phyloP scores from a whole-genome alignment of 2,888 invertebrate species.

The Leptogaster cylindrica region DNA sequence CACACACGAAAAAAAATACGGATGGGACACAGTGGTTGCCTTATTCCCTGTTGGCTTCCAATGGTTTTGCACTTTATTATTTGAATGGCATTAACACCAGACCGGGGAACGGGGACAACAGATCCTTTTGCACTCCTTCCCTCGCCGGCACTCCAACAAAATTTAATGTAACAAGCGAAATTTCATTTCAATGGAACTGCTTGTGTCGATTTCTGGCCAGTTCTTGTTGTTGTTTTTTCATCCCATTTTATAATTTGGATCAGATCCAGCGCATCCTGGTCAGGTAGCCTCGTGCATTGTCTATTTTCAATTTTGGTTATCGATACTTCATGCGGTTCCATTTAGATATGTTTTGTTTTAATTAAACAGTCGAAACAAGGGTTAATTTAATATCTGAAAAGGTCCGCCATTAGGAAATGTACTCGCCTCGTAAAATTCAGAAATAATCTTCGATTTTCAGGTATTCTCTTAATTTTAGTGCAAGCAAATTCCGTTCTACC shows the following conservation, averaged over 20 bases:
- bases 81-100: constrained; percentile 13
- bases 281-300: not conserved
- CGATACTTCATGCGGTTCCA: constrained; percentile 34
- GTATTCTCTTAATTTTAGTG: too few relatives aligned
- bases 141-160: not conserved
- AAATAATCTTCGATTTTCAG: too few relatives aligned
- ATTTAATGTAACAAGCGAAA: not conserved
- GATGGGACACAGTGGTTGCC: not conserved
- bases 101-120: not conserved
- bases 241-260: not conserved
- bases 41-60: not conserved
- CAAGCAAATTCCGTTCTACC: too few relatives aligned
- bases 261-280: too few relatives aligned
- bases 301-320: constrained; percentile 36
- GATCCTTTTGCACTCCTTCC: not conserved
- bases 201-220: constrained; percentile 1
- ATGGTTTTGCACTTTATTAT: constrained; percentile 27
- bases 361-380: constrained; percentile 35
- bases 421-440: too few relatives aligned
- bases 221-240: not conserved
- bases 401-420: constrained; percentile 20
- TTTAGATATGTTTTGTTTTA: constrained; percentile 37
- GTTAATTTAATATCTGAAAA: constrained; percentile 33
- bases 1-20: not conserved
- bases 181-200: constrained; percentile 13